Conservation (phyloP, 64 coral and sea anemone species). For the Pocillopora damicornis region DNA sequence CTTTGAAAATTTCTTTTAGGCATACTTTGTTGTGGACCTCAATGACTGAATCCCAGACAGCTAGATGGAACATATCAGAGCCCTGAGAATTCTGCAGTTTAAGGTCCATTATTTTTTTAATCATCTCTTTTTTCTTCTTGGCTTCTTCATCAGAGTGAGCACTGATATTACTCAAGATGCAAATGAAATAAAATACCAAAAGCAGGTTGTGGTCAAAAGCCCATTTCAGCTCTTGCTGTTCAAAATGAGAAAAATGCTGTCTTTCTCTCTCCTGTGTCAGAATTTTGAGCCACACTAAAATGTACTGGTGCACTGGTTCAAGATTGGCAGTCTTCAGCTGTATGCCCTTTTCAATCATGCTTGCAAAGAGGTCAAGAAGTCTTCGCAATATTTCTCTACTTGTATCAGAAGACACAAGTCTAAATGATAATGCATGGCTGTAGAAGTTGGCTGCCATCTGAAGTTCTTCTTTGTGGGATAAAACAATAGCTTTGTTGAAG, state of each 20-base stretch:
- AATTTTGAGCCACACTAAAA: background rate
- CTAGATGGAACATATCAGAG: constrained; percentile 47
- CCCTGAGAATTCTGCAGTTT: constrained; percentile 43
- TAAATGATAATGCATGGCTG: constrained; percentile 24
- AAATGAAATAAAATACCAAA: constrained; percentile 58
- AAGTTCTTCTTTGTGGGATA: background rate
- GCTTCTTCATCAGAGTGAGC: constrained; percentile 17
- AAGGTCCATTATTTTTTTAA: constrained; percentile 33
- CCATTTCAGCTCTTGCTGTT: constrained; percentile 12
- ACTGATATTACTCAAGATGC: constrained; percentile 40
- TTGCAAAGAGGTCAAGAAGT: constrained; percentile 10
- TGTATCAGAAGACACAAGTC: background rate
- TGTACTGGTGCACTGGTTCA: constrained; percentile 13
- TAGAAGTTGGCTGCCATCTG: background rate
- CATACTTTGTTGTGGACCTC: constrained; percentile 58
- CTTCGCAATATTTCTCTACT: constrained; percentile 1
- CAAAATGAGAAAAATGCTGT: background rate
- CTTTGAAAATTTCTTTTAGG: constrained; percentile 8
- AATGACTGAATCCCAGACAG: constrained; percentile 48
- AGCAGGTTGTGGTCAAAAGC: constrained; percentile 46
- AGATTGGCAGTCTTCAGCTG: constrained; percentile 5
- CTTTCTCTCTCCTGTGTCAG: background rate
- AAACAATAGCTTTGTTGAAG: constrained; percentile 7
- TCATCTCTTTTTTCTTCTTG: constrained; percentile 25
- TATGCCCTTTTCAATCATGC: constrained; percentile 25